Percentiles rank a stretch among this genome's conserved stretches.
phyloP scores from a whole-genome alignment of 2,888 invertebrate species.

The Malacosoma neustria region DNA sequence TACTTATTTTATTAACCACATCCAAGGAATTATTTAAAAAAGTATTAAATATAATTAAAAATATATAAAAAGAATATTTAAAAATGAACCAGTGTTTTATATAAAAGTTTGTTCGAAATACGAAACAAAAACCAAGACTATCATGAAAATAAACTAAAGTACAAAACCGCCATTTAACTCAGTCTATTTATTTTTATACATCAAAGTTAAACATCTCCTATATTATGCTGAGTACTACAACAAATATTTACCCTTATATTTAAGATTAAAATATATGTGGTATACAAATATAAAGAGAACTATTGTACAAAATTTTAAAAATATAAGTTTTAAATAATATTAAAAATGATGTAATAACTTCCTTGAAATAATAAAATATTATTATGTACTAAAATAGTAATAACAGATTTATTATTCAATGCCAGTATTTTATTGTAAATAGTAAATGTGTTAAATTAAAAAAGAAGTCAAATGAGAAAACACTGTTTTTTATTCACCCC shows the following conservation, averaged over 20 bases:
- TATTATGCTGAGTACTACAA: constrained; percentile 22
- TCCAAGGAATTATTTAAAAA: too few species aligned
- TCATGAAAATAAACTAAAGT: constrained; percentile 2
- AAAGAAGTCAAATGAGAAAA: constrained; percentile 40
- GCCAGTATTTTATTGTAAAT: constrained; percentile 74
- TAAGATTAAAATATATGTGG: constrained; percentile 20
- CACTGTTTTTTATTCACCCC: constrained; percentile 6
- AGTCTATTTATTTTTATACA: constrained; percentile 2
- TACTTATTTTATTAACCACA: neutral
- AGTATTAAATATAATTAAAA: neutral
- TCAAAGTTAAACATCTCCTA: neutral
- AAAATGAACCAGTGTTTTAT: constrained; percentile 13
- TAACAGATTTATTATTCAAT: constrained; percentile 47
- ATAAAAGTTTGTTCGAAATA: neutral
- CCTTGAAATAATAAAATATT: constrained; percentile 4
- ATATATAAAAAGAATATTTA: neutral
- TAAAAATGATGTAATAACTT: neutral
- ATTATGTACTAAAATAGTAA: constrained; percentile 12
- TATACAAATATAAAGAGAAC: constrained; percentile 24
- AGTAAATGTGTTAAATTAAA: constrained; percentile 66
- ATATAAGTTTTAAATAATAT: constrained; percentile 12
- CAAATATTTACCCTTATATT: constrained; percentile 19
- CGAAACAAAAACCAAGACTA: neutral
- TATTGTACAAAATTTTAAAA: constrained; percentile 46
- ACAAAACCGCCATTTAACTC: constrained; percentile 13